These are phyloP conservation scores for Camelus bactrianus DNA, from an alignment of 2,113 vertebrate species.

Conservation along the genomic window DNA sequence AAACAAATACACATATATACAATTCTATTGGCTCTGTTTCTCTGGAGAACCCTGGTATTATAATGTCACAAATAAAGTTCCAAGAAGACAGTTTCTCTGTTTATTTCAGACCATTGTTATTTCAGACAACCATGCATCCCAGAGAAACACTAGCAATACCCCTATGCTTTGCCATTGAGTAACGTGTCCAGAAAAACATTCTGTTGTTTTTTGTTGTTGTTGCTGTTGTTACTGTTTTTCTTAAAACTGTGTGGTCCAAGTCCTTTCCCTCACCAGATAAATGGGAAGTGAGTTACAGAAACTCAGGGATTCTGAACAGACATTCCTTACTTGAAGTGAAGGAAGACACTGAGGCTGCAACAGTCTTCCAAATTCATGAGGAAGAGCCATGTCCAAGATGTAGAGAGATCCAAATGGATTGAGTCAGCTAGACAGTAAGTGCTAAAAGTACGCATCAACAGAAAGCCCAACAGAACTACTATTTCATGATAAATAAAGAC, in stretches of 20 bases:
- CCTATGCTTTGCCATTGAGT: not conserved
- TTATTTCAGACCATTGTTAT: not conserved
- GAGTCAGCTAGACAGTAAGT: not conserved
- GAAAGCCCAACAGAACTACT: not conserved
- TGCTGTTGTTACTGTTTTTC: not conserved
- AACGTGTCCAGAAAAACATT: not conserved
- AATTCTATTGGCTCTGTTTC: not conserved
- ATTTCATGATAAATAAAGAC: not conserved
- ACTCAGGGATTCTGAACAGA: not conserved
- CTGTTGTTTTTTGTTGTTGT: not conserved
- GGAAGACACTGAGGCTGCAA: not conserved
- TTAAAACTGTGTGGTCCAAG: not conserved
- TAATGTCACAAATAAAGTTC: not conserved
- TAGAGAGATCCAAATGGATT: not conserved
- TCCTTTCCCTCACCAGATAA: not conserved
- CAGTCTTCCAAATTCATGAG: not conserved
- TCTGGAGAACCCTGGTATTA: not conserved
- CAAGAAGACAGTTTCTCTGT: not conserved
- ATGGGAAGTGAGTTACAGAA: not conserved
- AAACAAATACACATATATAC: not conserved
- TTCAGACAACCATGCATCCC: not conserved
- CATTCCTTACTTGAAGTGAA: not conserved
- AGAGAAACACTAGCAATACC: not conserved
- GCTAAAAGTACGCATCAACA: not conserved
- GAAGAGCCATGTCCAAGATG: not conserved